Evolutionary conservation across 2,888 invertebrate genomes (phyloP).

Genomic region (Gymnocheta viridis): DNA sequence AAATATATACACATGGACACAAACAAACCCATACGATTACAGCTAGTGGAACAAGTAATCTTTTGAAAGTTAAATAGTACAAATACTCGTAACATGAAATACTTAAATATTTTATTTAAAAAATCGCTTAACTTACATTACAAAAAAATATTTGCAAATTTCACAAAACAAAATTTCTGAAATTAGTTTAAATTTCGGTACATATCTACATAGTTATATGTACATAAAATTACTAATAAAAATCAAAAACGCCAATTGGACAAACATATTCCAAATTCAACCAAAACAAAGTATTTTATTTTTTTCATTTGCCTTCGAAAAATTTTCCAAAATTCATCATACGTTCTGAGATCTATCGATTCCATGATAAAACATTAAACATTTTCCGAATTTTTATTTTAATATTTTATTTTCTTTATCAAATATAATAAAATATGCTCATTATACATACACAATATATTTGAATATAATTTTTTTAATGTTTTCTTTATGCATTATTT

Average conservation of each 20-base stretch:
- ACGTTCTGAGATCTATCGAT: neutral
- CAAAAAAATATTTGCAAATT: too few species aligned
- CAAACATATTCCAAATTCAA: too few species aligned
- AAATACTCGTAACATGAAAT: too few species aligned
- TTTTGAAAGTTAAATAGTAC: neutral
- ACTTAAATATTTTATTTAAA: neutral
- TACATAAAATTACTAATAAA: too few species aligned
- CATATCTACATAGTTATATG: too few species aligned
- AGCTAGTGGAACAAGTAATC: neutral
- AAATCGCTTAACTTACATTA: too few species aligned
- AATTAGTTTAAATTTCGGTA: too few species aligned
- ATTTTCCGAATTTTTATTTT: constrained; percentile 17
- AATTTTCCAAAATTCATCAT: too few species aligned
- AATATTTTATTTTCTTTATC: constrained; percentile 66
- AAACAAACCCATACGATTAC: neutral
- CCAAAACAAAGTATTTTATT: too few species aligned
- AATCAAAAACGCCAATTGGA: too few species aligned
- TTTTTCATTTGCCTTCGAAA: too few species aligned
- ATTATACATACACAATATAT: constrained; percentile 61
- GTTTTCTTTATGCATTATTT: constrained; percentile 49
- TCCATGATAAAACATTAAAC: neutral
- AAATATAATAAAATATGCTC: constrained; percentile 69
- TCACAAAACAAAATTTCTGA: too few species aligned
- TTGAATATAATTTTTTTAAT: constrained; percentile 57
- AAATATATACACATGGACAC: neutral